Base-by-base conservation (phyloP, 2,113 vertebrate species). In the Oryzias melastigma region DNA sequence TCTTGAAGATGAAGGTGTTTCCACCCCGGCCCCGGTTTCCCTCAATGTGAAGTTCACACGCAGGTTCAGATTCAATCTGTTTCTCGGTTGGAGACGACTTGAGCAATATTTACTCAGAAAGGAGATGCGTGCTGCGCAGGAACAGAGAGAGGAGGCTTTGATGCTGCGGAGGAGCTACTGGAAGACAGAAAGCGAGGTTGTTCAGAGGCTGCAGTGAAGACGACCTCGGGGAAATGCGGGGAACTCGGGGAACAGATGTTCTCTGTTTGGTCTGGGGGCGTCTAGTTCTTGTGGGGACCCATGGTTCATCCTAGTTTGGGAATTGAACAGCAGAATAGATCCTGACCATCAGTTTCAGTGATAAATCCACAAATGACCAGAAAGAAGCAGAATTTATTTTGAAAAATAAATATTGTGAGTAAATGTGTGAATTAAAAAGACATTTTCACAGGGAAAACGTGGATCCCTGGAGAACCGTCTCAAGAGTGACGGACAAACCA, bases 61-160 rank as follows among this genome's bases (percentile, higher is more conserved):
- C 77, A 76, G 70, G 82, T 85, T 82, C 77, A 82, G 55, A 75
- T 75, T 55, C 82, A 82, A 78, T 78, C 67, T 79, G 79, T 53
- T 79, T 73, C 77, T 75, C 87, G 72, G 87, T 66, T 51, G 81
- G 84, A 78, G 46, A 64, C 56, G 63, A 78, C 59, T 24, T 29
- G n/a, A 76, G 71, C n/a, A n/a, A 61, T 81, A 77, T 81, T 85
- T 80, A 69, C 74, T 78, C 77, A 81, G 77, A 58, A 51, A 77
- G 73, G 72, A 84, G 82, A 88, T 88, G 88, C 85, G 84, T 80
- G 83, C 90, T 77, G 85, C 50, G 20, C 80, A 71, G 86, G 88
- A 78, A 62, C 51, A 47, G 57, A 80, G 61, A 40, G 56, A 53
- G 8, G 24, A 78, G 50, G 72, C 83, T 88, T 90, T 88, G 87